Evolutionary conservation across 2,113 vertebrate species (phyloP).

Genomic region (Pluvialis apricaria): DNA sequence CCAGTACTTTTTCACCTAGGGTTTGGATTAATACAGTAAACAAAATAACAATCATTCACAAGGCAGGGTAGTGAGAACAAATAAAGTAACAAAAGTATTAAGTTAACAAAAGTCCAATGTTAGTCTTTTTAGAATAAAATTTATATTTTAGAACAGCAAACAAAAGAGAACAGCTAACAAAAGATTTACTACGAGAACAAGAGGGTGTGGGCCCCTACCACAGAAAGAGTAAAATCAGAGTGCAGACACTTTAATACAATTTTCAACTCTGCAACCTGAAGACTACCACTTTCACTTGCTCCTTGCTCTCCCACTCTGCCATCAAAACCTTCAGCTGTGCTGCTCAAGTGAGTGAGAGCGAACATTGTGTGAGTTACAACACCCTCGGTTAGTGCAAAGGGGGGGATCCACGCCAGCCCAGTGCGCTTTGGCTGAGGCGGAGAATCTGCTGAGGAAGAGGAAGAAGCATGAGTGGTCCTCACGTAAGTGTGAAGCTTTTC

Average conservation of each 20-base stretch:
- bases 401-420: not conserved
- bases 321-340: not conserved
- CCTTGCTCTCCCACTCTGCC: not conserved
- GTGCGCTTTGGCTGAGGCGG: no score
- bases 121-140: not conserved
- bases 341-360: not conserved
- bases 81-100: not conserved
- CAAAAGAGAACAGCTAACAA: not conserved
- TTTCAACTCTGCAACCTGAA: not conserved
- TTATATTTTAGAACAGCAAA: not conserved
- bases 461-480: not conserved
- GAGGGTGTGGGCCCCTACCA: not conserved
- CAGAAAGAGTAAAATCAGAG: not conserved
- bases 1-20: conserved; percentile 85
- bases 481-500: not conserved
- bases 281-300: not conserved
- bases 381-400: not conserved
- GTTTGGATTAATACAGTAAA: conserved; percentile 36
- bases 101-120: not conserved
- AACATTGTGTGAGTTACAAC: not conserved
- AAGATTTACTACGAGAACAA: not conserved
- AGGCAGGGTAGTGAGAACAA: not conserved
- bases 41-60: not conserved
- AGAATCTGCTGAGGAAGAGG: not conserved
- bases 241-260: not conserved